Evolutionary conservation across 2,888 invertebrate species (phyloP).

Genomic region (Drosophila hamatofila): DNA sequence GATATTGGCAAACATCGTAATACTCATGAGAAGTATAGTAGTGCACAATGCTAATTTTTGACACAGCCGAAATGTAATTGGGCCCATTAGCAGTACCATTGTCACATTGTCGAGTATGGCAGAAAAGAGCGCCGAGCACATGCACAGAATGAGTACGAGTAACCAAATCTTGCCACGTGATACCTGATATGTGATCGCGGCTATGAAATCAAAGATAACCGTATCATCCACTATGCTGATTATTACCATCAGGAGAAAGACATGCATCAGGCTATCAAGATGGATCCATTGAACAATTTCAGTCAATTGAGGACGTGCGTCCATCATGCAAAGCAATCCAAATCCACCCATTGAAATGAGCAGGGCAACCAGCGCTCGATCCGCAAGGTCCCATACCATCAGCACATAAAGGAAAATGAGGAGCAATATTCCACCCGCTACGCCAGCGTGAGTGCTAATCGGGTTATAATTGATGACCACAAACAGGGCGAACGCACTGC

Average conservation of each 20-base stretch:
- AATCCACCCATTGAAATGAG: constrained; percentile 88
- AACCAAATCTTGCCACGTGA: constrained; percentile 91
- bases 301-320: constrained; percentile 88
- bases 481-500: constrained; percentile 71
- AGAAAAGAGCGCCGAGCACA: constrained; percentile 89
- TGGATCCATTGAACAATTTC: constrained; percentile 91
- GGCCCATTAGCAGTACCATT: constrained; percentile 90
- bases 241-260: constrained; percentile 92
- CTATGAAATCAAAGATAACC: constrained; percentile 91
- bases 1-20: constrained; percentile 95
- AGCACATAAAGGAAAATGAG: constrained; percentile 91
- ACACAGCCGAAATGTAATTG: constrained; percentile 91
- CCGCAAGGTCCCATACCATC: constrained; percentile 91
- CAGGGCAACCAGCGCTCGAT: constrained; percentile 82
- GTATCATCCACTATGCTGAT: constrained; percentile 91
- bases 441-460: constrained; percentile 88
- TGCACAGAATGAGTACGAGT: constrained; percentile 89
- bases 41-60: constrained; percentile 95
- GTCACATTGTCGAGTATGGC: constrained; percentile 92
- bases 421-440: constrained; percentile 90
- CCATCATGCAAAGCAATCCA: constrained; percentile 88
- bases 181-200: constrained; percentile 88
- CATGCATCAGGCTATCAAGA: constrained; percentile 88
- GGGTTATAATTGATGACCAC: constrained; percentile 87
- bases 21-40: constrained; percentile 92